Conservation (phyloP, 1,140 invertebrate species). For the Trypoxylus dichotomus region DNA sequence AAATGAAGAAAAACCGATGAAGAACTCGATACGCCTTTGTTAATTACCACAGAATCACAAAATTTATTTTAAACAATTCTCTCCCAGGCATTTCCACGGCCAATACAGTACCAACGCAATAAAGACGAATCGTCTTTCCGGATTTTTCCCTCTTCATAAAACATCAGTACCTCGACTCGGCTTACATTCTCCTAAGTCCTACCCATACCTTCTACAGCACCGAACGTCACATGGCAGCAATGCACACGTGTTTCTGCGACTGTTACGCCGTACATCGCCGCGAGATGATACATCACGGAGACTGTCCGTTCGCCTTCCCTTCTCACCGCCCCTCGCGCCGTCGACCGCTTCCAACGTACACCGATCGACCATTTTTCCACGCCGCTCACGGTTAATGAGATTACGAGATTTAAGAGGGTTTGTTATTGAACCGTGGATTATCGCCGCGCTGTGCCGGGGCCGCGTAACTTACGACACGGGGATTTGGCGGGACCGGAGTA, state of each 20-base stretch:
- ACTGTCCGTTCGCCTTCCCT: background rate
- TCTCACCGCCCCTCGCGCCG: background rate
- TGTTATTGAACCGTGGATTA: conserved; percentile 34
- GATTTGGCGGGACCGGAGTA: conserved; percentile 16
- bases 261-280: background rate
- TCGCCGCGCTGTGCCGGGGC: conserved; percentile 1
- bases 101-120: too few relatives aligned
- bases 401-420: conserved; percentile 25
- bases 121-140: background rate
- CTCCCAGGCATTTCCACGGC: too few relatives aligned
- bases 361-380: conserved; percentile 2
- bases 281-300: conserved; percentile 4
- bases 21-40: too few relatives aligned
- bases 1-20: too few relatives aligned
- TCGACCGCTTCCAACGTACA: background rate
- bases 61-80: too few relatives aligned
- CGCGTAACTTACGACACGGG: background rate
- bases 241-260: conserved; percentile 18
- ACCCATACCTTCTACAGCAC: background rate
- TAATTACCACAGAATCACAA: too few relatives aligned
- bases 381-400: conserved; percentile 20
- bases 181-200: background rate
- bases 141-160: background rate
- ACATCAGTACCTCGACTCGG: background rate
- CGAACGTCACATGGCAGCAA: background rate